Percentiles rank a stretch among this genome's conserved stretches.
Evolutionary conservation across 2,888 invertebrate species (phyloP).

Genomic region (Troides oblongomaculatus): DNA sequence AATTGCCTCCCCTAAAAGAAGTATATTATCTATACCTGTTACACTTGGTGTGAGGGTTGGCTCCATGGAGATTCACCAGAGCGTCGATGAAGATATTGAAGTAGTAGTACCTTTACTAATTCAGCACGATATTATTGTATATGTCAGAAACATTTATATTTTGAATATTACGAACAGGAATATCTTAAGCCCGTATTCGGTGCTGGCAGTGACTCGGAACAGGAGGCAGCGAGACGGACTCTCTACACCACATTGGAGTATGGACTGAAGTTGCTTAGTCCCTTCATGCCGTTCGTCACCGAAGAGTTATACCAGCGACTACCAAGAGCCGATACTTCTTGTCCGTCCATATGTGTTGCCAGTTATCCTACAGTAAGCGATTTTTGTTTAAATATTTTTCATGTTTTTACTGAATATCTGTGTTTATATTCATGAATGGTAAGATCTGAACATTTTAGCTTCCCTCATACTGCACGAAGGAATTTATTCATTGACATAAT

Average conservation of each 20-base stretch:
- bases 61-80: no score
- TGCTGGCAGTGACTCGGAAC: constrained; percentile 73
- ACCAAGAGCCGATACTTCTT: constrained; percentile 80
- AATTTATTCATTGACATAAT: no score
- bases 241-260: constrained; percentile 91
- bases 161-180: constrained; percentile 80
- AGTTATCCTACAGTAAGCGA: constrained; percentile 86
- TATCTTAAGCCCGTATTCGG: constrained; percentile 93
- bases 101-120: no score
- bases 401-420: neutral
- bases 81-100: no score
- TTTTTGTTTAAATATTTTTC: neutral
- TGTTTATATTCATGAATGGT: no score
- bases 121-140: no score
- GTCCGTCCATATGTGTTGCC: constrained; percentile 93
- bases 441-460: no score
- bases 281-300: constrained; percentile 98
- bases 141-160: no score
- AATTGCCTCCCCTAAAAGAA: no score
- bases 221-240: constrained; percentile 84
- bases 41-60: no score
- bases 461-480: no score
- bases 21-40: no score
- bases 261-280: constrained; percentile 92
- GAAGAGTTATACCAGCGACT: constrained; percentile 97